Conservation (phyloP, 1,140 invertebrate genomes). For the Drosophila virilis region DNA sequence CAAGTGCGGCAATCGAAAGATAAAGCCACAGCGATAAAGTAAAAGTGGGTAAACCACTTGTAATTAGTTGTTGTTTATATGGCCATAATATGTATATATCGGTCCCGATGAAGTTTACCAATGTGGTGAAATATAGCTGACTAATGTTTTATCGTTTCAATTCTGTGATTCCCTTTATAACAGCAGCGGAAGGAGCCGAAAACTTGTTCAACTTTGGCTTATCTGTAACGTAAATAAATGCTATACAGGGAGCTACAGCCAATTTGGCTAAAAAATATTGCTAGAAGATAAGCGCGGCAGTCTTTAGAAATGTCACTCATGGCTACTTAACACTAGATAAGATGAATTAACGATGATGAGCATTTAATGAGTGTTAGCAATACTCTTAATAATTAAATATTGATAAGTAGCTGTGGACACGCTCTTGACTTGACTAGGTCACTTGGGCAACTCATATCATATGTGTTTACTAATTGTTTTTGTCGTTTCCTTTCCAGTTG, state of each 20-base stretch:
- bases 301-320: conserved; percentile 18
- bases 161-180: too few relatives aligned
- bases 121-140: conserved; percentile 55
- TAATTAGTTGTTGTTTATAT: background rate
- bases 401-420: too few relatives aligned
- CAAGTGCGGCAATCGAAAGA: conserved; percentile 66
- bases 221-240: background rate
- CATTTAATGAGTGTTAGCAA: too few relatives aligned
- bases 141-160: conserved; percentile 32
- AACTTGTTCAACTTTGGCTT: background rate
- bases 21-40: conserved; percentile 36
- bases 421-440: too few relatives aligned
- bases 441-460: background rate
- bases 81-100: conserved; percentile 8
- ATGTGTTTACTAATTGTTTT: background rate
- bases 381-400: too few relatives aligned
- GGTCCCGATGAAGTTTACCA: background rate
- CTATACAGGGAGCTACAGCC: background rate
- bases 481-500: conserved; percentile 40
- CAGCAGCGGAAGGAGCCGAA: background rate
- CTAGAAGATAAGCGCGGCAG: conserved; percentile 6
- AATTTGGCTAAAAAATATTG: conserved; percentile 20
- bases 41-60: conserved; percentile 38
- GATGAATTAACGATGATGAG: too few relatives aligned
- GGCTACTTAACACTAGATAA: conserved; percentile 35